phyloP scores from a whole-genome alignment of 2,797 vertebrate species.

The Dallia pectoralis region DNA sequence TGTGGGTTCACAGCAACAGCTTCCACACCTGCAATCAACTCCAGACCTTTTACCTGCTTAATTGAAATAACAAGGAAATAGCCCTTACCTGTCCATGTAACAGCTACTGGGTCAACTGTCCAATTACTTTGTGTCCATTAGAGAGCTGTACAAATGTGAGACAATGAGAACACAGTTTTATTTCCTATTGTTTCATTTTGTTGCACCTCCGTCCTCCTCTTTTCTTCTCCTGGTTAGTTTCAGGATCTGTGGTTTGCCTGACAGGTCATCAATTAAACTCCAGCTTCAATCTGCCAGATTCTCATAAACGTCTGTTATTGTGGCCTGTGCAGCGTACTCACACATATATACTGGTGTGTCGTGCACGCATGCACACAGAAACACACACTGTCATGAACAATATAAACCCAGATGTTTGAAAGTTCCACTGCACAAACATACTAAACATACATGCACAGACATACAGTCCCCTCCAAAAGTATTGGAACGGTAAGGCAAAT shows the following conservation, averaged over 20 bases:
- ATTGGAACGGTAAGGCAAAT: no score
- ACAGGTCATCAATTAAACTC: slow-evolving; percentile 61
- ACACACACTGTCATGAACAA: not conserved
- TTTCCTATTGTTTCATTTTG: slow-evolving; percentile 24
- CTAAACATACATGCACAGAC: slow-evolving; percentile 6
- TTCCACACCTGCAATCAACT: no score
- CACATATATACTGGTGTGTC: slow-evolving; percentile 33
- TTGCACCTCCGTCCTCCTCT: slow-evolving; percentile 31
- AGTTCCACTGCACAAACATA: not conserved
- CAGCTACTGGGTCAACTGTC: no score
- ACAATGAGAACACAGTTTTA: slow-evolving; percentile 38
- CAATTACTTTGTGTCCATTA: no score
- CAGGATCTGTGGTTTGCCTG: slow-evolving; percentile 57
- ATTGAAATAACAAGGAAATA: no score
- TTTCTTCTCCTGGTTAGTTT: slow-evolving; percentile 54
- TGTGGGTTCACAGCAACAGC: no score
- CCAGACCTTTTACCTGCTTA: no score
- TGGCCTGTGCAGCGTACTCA: not conserved
- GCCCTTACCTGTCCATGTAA: no score
- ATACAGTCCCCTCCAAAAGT: no score
- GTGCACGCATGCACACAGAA: slow-evolving; percentile 25
- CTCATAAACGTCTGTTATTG: slow-evolving; percentile 24
- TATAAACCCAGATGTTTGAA: not conserved
- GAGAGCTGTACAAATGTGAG: slow-evolving; percentile 19
- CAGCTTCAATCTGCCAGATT: slow-evolving; percentile 47